Evolutionary conservation across 1,140 invertebrate species (phyloP), one percentile per base, ranked within the genome.

Genomic region (Drosophila parvula): DNA sequence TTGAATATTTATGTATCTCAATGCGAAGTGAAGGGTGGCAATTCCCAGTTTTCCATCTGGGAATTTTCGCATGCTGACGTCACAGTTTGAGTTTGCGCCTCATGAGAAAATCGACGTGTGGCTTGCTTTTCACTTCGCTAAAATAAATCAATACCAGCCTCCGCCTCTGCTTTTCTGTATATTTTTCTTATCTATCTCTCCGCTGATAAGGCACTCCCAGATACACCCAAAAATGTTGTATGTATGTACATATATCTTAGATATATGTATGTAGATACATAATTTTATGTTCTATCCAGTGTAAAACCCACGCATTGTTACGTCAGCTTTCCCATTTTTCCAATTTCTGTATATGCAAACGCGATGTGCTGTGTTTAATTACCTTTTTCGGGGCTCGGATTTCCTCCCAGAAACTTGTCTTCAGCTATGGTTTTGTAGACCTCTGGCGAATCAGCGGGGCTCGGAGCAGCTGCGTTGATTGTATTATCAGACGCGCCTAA

Each of bases 391-490:
- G 48, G 53, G 34, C n/a, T 75, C 40, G 55, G 47, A 41, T 32
- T 80, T 28, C 22, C 74, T 27, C 41, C 43, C 62, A 51, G 51
- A 18, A 74, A 57, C 44, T 41, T 89, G 27, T 88, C 84, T 40
- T 89, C 83, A 6, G 55, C 43, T 58, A 88, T 74, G 18, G 58
- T 34, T 70, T 88, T 88, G 28, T 89, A 88, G 11, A 88, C 41
- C 28, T 88, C 84, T 11, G 71, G 11, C 5, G 64, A 16, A 4
- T 65, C 60, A 3, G 9, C 5, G 12, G 30, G 7, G 18, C 4
- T 22, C 11, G 60, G 45, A n/a, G 60, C 47, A 40, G 67, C 68
- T 67, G 59, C 48, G 41, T 63, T 47, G 30, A 18, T 44, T 69
- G 41, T 69, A 36, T 10, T 56, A 10, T 56, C 40, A 1, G 47